Conservation (phyloP, 1,140 invertebrate genomes). For the Thaumatotibia leucotreta region DNA sequence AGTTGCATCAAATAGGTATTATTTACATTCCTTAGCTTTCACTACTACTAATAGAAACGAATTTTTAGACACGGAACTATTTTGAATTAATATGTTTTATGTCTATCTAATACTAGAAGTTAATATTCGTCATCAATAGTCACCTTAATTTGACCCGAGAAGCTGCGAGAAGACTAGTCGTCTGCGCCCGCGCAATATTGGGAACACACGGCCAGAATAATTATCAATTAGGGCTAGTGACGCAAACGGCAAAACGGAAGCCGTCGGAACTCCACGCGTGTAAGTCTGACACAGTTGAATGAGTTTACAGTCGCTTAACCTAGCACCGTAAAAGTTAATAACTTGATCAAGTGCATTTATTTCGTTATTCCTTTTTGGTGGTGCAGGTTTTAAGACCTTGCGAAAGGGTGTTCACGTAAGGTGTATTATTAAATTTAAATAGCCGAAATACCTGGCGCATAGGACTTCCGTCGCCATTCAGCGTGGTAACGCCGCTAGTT, state of each 20-base stretch:
- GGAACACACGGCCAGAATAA: neutral
- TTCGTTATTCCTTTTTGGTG: neutral
- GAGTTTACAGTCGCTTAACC: conserved; percentile 4
- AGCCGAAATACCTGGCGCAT: too few species aligned
- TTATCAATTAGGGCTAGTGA: conserved; percentile 3
- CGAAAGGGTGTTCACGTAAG: neutral
- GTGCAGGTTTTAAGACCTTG: neutral
- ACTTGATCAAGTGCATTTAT: neutral
- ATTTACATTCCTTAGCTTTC: too few species aligned
- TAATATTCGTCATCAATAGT: too few species aligned
- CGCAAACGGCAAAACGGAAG: conserved; percentile 8
- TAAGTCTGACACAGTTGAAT: conserved; percentile 9
- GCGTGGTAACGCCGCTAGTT: too few species aligned
- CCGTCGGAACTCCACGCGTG: neutral
- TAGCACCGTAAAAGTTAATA: neutral
- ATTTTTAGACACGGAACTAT: too few species aligned
- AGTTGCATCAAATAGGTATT: too few species aligned
- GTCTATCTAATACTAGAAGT: too few species aligned
- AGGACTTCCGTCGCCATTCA: too few species aligned
- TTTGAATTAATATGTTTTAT: too few species aligned
- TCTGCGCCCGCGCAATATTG: neutral
- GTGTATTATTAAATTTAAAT: too few species aligned
- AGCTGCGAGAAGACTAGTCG: neutral
- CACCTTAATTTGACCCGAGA: too few species aligned
- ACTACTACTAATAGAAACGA: too few species aligned